Evolutionary conservation across 2,797 vertebrate species (phyloP).

Genomic region (Gila robusta): DNA sequence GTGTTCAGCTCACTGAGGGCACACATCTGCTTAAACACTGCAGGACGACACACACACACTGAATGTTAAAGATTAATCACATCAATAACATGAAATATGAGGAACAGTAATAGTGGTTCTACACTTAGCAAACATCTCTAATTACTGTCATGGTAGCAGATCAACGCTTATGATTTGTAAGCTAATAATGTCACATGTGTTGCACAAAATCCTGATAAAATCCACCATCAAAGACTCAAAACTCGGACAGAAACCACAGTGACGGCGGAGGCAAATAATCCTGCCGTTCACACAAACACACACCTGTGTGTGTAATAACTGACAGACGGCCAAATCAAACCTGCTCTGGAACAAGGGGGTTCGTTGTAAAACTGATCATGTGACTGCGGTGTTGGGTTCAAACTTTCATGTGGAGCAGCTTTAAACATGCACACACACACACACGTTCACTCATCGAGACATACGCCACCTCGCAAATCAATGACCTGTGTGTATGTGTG

Average conservation of each 20-base stretch:
- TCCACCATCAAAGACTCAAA: conserved; percentile 13
- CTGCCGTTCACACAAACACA: conserved; percentile 32
- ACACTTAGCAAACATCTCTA: background rate
- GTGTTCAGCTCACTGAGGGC: background rate
- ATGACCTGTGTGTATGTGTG: conserved; percentile 32
- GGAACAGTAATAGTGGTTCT: background rate
- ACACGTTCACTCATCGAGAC: background rate
- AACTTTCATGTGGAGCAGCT: conserved; percentile 29
- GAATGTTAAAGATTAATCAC: background rate
- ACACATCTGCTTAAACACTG: background rate
- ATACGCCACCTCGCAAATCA: conserved; percentile 47
- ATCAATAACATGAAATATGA: background rate
- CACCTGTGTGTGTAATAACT: conserved; percentile 50
- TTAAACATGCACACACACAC: conserved; percentile 33
- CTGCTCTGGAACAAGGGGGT: conserved; percentile 42
- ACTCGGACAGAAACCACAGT: conserved; percentile 9
- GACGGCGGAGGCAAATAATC: conserved; percentile 10
- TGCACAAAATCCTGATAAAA: conserved; percentile 4
- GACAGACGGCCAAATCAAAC: conserved; percentile 41
- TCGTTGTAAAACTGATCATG: conserved; percentile 37
- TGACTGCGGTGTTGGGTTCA: conserved; percentile 28
- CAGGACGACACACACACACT: background rate
- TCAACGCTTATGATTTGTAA: background rate
- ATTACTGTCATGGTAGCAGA: background rate
- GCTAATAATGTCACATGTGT: conserved; percentile 36